Evolutionary conservation across 2,888 invertebrate genomes (phyloP).

Genomic region (Drosophila parthenogenetica): DNA sequence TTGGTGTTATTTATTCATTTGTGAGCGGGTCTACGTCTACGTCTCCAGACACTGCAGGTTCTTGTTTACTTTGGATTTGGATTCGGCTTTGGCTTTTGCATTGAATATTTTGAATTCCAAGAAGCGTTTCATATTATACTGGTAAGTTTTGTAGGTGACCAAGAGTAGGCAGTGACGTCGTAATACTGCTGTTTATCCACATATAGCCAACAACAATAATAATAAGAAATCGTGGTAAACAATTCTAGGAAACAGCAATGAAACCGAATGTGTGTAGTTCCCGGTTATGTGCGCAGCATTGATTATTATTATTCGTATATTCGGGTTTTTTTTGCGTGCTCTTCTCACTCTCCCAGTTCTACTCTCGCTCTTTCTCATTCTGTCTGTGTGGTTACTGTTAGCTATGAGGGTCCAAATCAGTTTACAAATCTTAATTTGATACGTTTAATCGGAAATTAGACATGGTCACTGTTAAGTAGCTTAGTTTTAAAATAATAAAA

Average conservation of each 20-base stretch:
- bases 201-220: not conserved
- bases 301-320: slow-evolving; percentile 40
- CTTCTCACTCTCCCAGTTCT: not conserved
- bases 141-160: slow-evolving; percentile 36
- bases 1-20: slow-evolving; percentile 65
- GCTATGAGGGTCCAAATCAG: slow-evolving; percentile 13
- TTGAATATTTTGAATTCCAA: slow-evolving; percentile 34
- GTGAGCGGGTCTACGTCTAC: slow-evolving; percentile 29
- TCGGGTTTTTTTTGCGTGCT: slow-evolving; percentile 22
- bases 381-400: slow-evolving; percentile 4
- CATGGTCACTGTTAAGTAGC: too few relatives aligned
- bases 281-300: slow-evolving; percentile 68
- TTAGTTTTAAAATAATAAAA: too few relatives aligned
- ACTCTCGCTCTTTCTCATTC: not conserved
- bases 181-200: slow-evolving; percentile 14
- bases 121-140: slow-evolving; percentile 39
- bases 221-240: slow-evolving; percentile 40
- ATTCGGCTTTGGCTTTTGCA: slow-evolving; percentile 3
- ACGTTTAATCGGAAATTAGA: not conserved
- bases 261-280: slow-evolving; percentile 67
- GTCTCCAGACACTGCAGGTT: slow-evolving; percentile 57
- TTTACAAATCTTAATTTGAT: not conserved
- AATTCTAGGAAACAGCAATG: slow-evolving; percentile 65
- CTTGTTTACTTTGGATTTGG: slow-evolving; percentile 21
- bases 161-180: slow-evolving; percentile 36